These are phyloP conservation scores for Rhipidura dahli DNA, from an alignment of 2,113 vertebrate genomes.

Conservation along the genomic window DNA sequence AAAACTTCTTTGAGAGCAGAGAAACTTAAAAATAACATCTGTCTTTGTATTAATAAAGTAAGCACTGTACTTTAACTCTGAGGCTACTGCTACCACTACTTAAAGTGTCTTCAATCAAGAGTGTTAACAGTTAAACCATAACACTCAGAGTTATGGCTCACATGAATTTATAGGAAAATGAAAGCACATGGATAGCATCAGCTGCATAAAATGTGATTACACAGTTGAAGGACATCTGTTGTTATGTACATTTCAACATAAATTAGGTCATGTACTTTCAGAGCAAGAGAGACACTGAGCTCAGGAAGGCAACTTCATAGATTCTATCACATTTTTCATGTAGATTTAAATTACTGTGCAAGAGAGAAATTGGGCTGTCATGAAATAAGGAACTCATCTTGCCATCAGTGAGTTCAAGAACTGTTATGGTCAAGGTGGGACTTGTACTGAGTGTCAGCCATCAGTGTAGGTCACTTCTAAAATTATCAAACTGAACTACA, in stretches of 20 bases:
- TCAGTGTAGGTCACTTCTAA: neutral
- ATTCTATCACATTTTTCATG: neutral
- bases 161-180: slow-evolving; percentile 21
- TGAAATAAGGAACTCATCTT: neutral
- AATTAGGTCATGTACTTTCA: slow-evolving; percentile 39
- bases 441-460: neutral
- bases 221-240: slow-evolving; percentile 27
- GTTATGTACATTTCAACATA: slow-evolving; percentile 30
- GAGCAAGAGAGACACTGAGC: neutral
- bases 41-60: neutral
- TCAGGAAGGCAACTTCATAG: neutral
- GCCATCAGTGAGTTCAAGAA: neutral
- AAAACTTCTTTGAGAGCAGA: neutral
- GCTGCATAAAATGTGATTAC: neutral
- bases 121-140: slow-evolving; percentile 40
- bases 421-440: neutral
- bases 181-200: slow-evolving; percentile 50
- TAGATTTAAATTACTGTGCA: slow-evolving; percentile 25
- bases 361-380: neutral
- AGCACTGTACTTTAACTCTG: neutral
- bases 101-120: slow-evolving; percentile 38
- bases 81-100: neutral
- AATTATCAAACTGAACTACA: neutral
- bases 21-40: neutral
- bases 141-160: neutral